Evolutionary conservation across 2,888 invertebrate species (phyloP).

Genomic region (Marasmarcha lunaedactyla): DNA sequence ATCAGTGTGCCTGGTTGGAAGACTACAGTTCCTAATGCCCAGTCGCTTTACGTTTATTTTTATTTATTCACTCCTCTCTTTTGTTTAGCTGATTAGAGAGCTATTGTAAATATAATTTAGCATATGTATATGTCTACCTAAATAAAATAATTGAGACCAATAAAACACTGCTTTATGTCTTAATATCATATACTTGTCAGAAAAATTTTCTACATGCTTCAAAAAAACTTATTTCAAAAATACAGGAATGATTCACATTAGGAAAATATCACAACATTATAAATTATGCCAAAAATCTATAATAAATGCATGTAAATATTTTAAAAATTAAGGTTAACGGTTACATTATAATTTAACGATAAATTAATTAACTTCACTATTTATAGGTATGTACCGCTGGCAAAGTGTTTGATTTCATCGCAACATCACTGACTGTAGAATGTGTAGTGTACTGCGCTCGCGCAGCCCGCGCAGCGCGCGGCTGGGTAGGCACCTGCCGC

Average conservation of each 20-base stretch:
- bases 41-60: no score
- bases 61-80: no score
- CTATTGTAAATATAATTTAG: no score
- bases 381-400: conserved; percentile 23
- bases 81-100: no score
- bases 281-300: conserved; percentile 58
- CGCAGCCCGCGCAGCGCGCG: no score
- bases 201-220: conserved; percentile 59
- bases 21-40: no score
- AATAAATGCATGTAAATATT: conserved; percentile 54
- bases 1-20: no score
- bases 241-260: conserved; percentile 59
- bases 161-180: conserved; percentile 18
- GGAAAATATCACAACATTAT: conserved; percentile 57
- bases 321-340: conserved; percentile 47
- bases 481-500: no score
- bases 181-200: conserved; percentile 51
- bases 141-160: no score
- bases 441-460: no score
- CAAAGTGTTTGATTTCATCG: conserved; percentile 19
- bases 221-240: conserved; percentile 47
- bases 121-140: no score
- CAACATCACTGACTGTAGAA: no score
- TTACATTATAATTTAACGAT: conserved; percentile 52
- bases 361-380: conserved; percentile 41